phyloP scores from a whole-genome alignment of 2,888 invertebrate species.

The Ramazzottius varieornatus region DNA sequence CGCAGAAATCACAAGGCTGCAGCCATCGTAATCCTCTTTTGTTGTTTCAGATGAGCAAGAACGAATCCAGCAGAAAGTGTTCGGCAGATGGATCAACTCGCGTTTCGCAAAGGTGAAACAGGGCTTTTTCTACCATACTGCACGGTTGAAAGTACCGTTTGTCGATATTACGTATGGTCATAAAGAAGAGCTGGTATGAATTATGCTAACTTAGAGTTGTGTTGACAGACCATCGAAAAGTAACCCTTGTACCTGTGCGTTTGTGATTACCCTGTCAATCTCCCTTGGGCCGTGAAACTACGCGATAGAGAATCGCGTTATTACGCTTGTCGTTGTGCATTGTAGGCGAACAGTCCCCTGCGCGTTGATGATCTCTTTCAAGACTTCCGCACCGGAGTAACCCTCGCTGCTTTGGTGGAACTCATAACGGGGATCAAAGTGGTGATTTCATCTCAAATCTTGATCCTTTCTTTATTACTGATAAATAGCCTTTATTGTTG shows the following conservation, averaged over 20 bases:
- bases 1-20: no score
- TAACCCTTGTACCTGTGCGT: no score
- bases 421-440: not conserved
- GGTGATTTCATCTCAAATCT: not conserved
- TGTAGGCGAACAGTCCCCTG: not conserved
- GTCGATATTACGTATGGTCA: no score
- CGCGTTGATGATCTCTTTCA: not conserved
- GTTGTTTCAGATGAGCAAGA: not conserved
- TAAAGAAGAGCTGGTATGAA: no score
- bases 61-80: slow-evolving; percentile 1
- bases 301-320: no score
- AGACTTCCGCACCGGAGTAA: not conserved
- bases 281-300: no score
- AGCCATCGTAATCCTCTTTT: not conserved
- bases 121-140: no score
- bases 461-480: not conserved
- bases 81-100: not conserved
- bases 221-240: no score
- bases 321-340: no score
- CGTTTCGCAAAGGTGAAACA: not conserved
- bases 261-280: no score
- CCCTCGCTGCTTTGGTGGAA: not conserved
- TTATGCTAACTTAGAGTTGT: no score
- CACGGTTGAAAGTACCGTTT: no score
- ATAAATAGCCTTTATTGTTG: not conserved